phyloP scores from a whole-genome alignment of 2,797 vertebrate genomes.

The Oryzias sinensis region DNA sequence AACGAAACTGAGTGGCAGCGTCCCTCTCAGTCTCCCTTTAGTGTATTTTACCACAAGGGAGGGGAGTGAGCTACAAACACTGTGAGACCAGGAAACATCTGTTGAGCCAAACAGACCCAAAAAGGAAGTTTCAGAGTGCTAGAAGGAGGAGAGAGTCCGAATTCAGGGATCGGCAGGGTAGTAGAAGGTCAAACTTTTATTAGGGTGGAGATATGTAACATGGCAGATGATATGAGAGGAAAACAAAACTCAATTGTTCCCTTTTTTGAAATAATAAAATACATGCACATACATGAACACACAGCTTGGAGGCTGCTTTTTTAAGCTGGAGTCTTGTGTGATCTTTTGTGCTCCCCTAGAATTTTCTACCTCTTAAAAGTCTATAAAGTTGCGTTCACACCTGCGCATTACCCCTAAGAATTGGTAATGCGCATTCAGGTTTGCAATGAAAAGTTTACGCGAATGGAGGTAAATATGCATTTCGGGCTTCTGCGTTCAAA shows the following conservation, averaged over 20 bases:
- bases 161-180: conserved; percentile 42
- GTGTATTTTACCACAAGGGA: conserved; percentile 47
- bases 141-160: conserved; percentile 75
- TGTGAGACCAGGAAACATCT: conserved; percentile 91
- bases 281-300: neutral
- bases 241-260: conserved; percentile 1
- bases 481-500: too few relatives aligned
- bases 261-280: conserved; percentile 12
- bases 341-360: too few relatives aligned
- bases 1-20: conserved; percentile 42
- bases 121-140: conserved; percentile 90
- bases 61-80: conserved; percentile 61
- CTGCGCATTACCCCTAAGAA: too few relatives aligned
- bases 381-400: too few relatives aligned
- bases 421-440: too few relatives aligned
- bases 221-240: conserved; percentile 14
- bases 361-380: too few relatives aligned
- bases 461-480: too few relatives aligned
- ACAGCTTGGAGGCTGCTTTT: too few relatives aligned
- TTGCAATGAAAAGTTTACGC: too few relatives aligned
- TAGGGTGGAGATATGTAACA: conserved; percentile 36
- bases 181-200: conserved; percentile 55
- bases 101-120: conserved; percentile 83
- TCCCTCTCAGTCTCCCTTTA: conserved; percentile 35
- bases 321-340: too few relatives aligned